These are phyloP conservation scores for Cosmopolites sordidus DNA, from an alignment of 2,888 invertebrate genomes.

Conservation along the genomic window DNA sequence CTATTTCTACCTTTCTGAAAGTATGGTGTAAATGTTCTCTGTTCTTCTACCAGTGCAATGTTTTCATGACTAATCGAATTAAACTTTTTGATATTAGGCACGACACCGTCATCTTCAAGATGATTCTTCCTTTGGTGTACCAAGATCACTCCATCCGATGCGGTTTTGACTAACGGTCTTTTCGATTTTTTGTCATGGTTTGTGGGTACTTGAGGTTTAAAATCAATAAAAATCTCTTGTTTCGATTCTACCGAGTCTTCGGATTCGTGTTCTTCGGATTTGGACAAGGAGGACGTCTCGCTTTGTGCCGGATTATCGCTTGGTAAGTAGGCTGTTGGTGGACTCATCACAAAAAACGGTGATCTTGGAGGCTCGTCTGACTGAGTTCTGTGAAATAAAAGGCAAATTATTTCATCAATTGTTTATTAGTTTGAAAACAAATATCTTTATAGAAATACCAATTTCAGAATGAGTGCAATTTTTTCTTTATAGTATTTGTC, in stretches of 20 bases:
- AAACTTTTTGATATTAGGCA: conserved; percentile 46
- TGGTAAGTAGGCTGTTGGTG: conserved; percentile 44
- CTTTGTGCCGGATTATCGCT: conserved; percentile 28
- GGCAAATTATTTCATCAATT: too few species aligned
- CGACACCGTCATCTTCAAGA: conserved; percentile 48
- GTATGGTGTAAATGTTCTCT: conserved; percentile 40
- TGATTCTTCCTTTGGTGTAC: conserved; percentile 54
- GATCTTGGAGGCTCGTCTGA: conserved; percentile 79
- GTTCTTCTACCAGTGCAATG: conserved; percentile 43
- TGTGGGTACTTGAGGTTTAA: conserved; percentile 67
- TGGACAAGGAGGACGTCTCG: conserved; percentile 43
- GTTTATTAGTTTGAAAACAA: too few species aligned
- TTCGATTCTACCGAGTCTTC: conserved; percentile 52
- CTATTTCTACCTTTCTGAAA: conserved; percentile 50
- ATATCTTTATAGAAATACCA: too few species aligned
- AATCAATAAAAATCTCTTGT: conserved; percentile 80
- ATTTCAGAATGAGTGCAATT: too few species aligned
- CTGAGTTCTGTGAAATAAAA: conserved; percentile 64
- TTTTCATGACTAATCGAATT: conserved; percentile 63
- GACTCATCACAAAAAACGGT: conserved; percentile 61
- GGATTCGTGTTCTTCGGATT: conserved; percentile 43
- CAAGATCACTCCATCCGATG: conserved; percentile 77
- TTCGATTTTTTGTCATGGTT: conserved; percentile 45
- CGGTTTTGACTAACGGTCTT: conserved; percentile 63
- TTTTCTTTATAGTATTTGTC: too few species aligned